Base-by-base conservation (phyloP, 2,113 vertebrate genomes). In the Scytalopus superciliaris region DNA sequence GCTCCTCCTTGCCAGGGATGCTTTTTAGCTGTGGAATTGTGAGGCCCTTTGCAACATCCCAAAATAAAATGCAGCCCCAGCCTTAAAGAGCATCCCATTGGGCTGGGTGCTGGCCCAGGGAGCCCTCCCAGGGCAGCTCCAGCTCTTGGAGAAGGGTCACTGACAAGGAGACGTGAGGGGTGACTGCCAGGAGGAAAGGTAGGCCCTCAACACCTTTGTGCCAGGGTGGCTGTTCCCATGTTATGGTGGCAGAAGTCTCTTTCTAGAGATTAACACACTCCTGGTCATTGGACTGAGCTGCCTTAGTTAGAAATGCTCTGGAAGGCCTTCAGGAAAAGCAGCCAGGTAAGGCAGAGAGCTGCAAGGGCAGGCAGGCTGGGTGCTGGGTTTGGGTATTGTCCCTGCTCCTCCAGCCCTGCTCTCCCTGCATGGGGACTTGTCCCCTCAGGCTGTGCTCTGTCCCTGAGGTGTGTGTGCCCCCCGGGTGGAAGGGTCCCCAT, bases 401-500 rank as follows among this genome's bases (percentile, higher is more conserved):
- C 22, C 14, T 39, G 62, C 28, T 30, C 42, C 31, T 56, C 33
- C 68, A 53, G 63, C 62, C 2, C 1, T n/a, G 42, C n/a, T n/a
- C n/a, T n/a, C n/a, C 69, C 37, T 33, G 28, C 5, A 0, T 8
- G 44, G 50, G 24, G 8, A 12, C 37, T 0, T 0, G 0, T 81
- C 44, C 49, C 37, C 31, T 28, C 52, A 3, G 23, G 15, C 80
- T 31, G 7, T 24, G 77, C 74, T 82, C 52, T 16, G 2, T n/a
- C 64, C 53, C 56, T 25, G 12, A 13, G 6, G 28, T 19, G n/a
- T 40, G 3, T 39, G n/a, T 30, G 31, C 62, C 70, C 74, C 56
- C 7, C 30, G 11, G 35, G n/a, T 50, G 45, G 75, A 81, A 59
- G 33, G 75, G 42, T 84, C 63, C 47, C 83, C 39, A 28, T 63